phyloP scores from a whole-genome alignment of 2,888 invertebrate species.

The Oscheius sp. region DNA sequence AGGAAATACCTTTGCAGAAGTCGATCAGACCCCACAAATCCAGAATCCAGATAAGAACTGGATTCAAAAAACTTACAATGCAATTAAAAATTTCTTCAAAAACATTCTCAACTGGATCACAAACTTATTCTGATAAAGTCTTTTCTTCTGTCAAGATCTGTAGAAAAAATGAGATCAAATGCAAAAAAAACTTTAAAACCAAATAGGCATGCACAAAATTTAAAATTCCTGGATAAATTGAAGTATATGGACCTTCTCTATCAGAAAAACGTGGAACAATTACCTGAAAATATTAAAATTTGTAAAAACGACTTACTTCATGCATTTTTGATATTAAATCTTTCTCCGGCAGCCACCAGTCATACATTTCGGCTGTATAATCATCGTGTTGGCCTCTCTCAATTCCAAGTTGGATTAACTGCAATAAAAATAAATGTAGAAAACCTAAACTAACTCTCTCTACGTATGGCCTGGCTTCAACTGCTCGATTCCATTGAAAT shows the following conservation, averaged over 20 bases:
- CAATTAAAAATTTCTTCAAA: too few relatives aligned
- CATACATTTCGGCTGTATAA: conserved; percentile 67
- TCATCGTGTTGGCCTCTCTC: conserved; percentile 60
- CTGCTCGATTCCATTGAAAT: conserved; percentile 67
- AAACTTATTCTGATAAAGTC: too few relatives aligned
- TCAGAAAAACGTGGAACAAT: conserved; percentile 48
- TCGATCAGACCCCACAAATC: too few relatives aligned
- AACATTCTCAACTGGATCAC: too few relatives aligned
- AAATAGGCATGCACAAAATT: too few relatives aligned
- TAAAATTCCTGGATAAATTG: too few relatives aligned
- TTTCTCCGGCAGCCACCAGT: conserved; percentile 68
- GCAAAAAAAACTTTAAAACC: too few relatives aligned
- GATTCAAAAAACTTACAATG: too few relatives aligned
- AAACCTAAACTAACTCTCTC: conserved; percentile 55
- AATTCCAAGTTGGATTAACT: conserved; percentile 67
- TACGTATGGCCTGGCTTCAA: conserved; percentile 65
- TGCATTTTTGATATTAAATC: conserved; percentile 54
- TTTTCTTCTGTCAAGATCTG: too few relatives aligned
- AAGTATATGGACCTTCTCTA: conserved; percentile 60
- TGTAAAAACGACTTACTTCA: conserved; percentile 41
- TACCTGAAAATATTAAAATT: conserved; percentile 44
- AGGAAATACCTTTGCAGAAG: too few relatives aligned
- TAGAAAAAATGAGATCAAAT: too few relatives aligned
- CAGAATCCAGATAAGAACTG: too few relatives aligned
- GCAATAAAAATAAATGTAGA: conserved; percentile 20